A percentile compares a stretch with the other conserved stretches of the same genome.
phyloP scores from a whole-genome alignment of 2,113 vertebrate genomes.

The Siphamia tubifer region DNA sequence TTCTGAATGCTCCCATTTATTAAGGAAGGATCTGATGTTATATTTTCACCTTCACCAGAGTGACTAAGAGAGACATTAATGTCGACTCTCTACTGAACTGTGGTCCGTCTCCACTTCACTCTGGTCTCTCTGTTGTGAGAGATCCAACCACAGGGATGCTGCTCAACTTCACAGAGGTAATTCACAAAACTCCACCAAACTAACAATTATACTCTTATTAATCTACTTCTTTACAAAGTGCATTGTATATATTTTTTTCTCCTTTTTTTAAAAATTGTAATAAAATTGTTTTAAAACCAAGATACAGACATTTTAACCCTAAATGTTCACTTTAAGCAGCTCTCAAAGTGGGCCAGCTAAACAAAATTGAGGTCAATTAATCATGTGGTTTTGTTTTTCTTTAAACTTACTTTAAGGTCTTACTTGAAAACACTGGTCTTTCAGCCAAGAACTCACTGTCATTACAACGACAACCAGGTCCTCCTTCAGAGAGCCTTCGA shows the following conservation, averaged over 20 bases:
- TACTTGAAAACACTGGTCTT: conserved; percentile 84
- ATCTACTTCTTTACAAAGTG: neutral
- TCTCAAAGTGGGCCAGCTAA: neutral
- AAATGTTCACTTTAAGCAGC: no score
- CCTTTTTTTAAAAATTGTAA: no score
- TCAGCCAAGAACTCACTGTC: conserved; percentile 90
- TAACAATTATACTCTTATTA: neutral
- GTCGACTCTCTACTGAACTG: conserved; percentile 80
- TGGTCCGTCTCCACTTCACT: conserved; percentile 79
- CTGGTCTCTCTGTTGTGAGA: conserved; percentile 86
- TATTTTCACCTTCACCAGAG: conserved; percentile 60
- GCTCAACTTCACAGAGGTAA: conserved; percentile 88
- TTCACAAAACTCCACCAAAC: neutral
- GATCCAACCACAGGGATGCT: conserved; percentile 90
- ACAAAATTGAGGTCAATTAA: neutral
- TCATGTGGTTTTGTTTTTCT: neutral
- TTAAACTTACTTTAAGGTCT: conserved; percentile 68
- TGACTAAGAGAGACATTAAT: conserved; percentile 79
- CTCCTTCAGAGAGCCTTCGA: conserved; percentile 83
- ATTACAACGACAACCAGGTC: conserved; percentile 85
- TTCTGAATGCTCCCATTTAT: neutral
- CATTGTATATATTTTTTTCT: no score
- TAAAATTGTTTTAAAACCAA: no score
- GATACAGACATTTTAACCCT: no score
- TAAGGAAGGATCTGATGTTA: neutral